These are phyloP conservation scores for Myotis daubentonii DNA, from an alignment of 2,797 vertebrate genomes.

Conservation along the genomic window DNA sequence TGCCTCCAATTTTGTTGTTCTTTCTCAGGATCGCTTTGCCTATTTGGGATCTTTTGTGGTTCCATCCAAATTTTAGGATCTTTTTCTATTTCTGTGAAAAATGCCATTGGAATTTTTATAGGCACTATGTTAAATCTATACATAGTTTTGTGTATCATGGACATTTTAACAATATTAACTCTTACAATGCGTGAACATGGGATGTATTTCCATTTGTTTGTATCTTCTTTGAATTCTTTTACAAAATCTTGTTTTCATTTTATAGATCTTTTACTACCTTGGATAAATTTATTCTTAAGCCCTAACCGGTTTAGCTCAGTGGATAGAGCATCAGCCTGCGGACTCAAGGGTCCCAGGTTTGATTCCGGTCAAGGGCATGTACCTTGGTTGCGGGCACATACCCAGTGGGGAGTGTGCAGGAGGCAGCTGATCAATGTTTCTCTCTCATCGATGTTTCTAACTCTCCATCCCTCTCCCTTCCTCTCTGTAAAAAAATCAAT, in stretches of 20 bases:
- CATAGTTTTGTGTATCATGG: neutral
- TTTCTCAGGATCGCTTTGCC: neutral
- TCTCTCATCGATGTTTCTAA: no score
- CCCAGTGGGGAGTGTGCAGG: no score
- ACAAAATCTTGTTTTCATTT: neutral
- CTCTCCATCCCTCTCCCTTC: no score
- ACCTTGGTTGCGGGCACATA: no score
- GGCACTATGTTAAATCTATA: neutral
- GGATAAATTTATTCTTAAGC: neutral
- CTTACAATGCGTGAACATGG: neutral
- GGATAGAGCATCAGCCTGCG: no score
- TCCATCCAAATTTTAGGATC: neutral
- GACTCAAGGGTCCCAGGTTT: no score
- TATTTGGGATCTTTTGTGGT: neutral
- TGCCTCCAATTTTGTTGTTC: neutral
- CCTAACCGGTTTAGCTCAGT: no score
- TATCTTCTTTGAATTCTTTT: neutral
- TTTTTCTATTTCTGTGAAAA: constrained; percentile 8
- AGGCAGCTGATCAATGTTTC: no score
- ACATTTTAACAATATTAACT: neutral
- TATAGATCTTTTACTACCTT: neutral
- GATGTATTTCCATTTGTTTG: neutral
- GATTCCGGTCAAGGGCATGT: no score
- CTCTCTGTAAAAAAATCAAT: no score
- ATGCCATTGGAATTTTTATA: neutral